Base-by-base conservation (phyloP, 2,113 vertebrate genomes). In the Pristiophorus japonicus region DNA sequence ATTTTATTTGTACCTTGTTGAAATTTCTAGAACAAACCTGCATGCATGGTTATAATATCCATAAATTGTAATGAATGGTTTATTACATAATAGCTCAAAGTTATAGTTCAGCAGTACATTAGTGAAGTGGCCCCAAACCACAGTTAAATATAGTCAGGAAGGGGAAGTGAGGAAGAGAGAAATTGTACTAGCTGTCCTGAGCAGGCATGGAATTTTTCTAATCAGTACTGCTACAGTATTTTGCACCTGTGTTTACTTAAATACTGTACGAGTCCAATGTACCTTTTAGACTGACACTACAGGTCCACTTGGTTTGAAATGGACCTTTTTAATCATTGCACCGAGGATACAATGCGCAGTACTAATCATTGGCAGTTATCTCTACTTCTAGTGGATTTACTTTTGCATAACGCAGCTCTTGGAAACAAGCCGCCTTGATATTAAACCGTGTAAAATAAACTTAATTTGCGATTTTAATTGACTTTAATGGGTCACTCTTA, bases 331-430 rank as follows among this genome's bases (percentile, higher is more conserved):
- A 94, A 94, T 47, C 2, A 94, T 70, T 94, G 93, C 10, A 47
- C 22, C n/a, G 10, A 55, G 20, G 63, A 1, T 94, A 66, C 2
- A 38, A 10, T 87, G 42, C 7, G 27, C 7, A n/a, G 18, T 93
- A 62, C 87, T 59, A 6, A 34, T 42, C 63, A 67, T 45, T 66
- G 8, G 20, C n/a, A 62, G n/a, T 24, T 22, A 62, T 38, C 42
- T n/a, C 65, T 93, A n/a, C n/a, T 94, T 67, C 67, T 67, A 24
- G 16, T 94, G 62, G n/a, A 63, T 92, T 92, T 92, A 87, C 27
- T 92, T 92, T 67, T 38, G 38, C 63, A 94, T 1, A 94, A 65
- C 3, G 27, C 47, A 88, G 14, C 55, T 65, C 63, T 94, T 94
- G 63, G 62, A 93, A 66, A 22, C n/a, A 45, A 66, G 62, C 63